phyloP scores from a whole-genome alignment of 2,797 vertebrate species.

The Amblyraja radiata region DNA sequence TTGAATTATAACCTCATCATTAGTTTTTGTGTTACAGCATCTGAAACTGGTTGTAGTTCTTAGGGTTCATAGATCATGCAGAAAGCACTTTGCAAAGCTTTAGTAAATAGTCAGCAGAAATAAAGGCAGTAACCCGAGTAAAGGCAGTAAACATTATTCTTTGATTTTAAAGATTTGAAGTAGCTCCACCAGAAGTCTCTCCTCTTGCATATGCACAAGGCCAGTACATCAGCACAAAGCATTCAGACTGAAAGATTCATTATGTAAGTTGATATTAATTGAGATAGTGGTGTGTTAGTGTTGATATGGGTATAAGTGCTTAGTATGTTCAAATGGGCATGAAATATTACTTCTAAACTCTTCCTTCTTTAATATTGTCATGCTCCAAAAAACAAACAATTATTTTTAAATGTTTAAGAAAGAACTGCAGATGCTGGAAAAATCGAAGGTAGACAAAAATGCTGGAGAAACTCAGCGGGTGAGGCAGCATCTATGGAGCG shows the following conservation, averaged over 20 bases:
- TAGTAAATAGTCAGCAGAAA: slow-evolving; percentile 9
- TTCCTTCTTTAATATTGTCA: background rate
- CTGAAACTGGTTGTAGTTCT: background rate
- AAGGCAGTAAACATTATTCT: background rate
- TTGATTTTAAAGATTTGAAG: background rate
- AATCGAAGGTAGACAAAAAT: no score
- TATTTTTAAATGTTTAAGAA: background rate
- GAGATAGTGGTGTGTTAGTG: background rate
- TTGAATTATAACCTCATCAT: background rate
- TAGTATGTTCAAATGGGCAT: background rate
- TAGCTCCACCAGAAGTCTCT: background rate
- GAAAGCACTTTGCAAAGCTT: background rate
- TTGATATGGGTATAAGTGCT: background rate
- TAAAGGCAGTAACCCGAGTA: no score
- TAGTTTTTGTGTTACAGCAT: background rate
- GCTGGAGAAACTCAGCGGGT: no score
- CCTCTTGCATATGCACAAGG: background rate
- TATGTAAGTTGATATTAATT: background rate
- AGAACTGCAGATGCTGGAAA: no score
- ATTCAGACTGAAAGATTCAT: background rate
- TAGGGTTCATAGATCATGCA: background rate
- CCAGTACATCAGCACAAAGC: background rate
- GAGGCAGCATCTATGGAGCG: no score
- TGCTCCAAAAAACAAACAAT: background rate
- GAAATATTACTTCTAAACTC: background rate